A percentile compares a stretch with the other conserved stretches of the same genome.
Conservation (phyloP, 2,113 vertebrate genomes). For the Neopipo cinnamomea region DNA sequence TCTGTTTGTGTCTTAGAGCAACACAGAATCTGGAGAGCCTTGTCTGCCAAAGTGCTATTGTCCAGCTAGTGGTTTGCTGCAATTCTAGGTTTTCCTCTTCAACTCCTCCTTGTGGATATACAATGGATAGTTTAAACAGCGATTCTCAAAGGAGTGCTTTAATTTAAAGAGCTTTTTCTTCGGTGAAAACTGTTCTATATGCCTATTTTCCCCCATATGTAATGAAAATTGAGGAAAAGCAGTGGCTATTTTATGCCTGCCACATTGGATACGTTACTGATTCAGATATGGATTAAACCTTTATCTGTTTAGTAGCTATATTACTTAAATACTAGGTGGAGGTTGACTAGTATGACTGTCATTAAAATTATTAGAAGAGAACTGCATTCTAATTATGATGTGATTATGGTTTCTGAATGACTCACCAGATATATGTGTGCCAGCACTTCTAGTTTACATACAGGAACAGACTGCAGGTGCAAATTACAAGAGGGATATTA, state of each 20-base stretch:
- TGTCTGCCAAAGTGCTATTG: background rate
- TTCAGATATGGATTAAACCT: background rate
- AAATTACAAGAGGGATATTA: background rate
- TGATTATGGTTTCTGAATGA: conserved; percentile 18
- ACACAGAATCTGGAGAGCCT: background rate
- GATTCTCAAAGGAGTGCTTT: background rate
- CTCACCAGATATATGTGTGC: background rate
- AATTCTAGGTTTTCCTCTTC: background rate
- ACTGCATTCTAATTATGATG: conserved; percentile 11
- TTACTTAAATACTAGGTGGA: background rate
- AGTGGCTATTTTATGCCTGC: background rate
- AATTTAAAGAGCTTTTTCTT: conserved; percentile 6
- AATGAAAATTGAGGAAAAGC: background rate
- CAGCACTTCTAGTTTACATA: background rate
- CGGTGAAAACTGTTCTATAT: background rate
- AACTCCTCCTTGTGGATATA: background rate
- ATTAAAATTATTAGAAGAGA: conserved; percentile 23
- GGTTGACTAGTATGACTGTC: background rate
- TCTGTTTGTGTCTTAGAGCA: background rate
- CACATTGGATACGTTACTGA: accelerated
- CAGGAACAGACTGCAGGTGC: conserved; percentile 5
- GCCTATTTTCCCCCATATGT: background rate
- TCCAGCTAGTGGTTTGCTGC: background rate
- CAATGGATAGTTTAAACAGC: background rate
- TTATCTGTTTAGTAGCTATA: background rate